Base-by-base conservation (phyloP, 1,140 invertebrate species). In the Triops longicaudatus region DNA sequence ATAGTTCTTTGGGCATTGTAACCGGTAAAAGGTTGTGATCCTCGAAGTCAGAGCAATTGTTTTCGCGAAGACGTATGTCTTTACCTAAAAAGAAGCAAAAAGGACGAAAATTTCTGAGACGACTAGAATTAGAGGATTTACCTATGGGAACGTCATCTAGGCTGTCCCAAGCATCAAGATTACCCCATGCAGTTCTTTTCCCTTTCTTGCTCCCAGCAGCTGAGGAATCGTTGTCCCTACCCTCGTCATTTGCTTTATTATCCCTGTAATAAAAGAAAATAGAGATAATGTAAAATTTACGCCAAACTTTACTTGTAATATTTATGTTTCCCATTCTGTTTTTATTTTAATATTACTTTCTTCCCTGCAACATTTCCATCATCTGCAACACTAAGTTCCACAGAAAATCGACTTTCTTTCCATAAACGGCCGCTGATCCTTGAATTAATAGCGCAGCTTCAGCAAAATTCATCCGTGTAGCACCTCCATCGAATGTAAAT, bases 381-480 rank as follows among this genome's bases (percentile, higher is more conserved):
- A 85, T 83, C 76, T 86, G 80, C 31, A 81, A 80, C 14, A 63
- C 50, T 17, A 63, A 22, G 22, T 22, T 63, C 80, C 85, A 85
- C 9, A 86, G 79, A 79, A 85, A 84, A 78, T 86, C 86, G 76
- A 86, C 85, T 83, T 86, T 86, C 80, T 85, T 85, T 79, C 85
- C 85, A 79, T 87, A 87, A n/a, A 87, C 84, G 80, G 83, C 83
- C 12, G 85, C 83, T 75, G 85, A 85, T 44, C 85, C 85, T 80
- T 87, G 86, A 76, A 87, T 84, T n/a, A 87, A 79, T 78, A 87
- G 80, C 22, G 86, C 86, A 73, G 86, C 86, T 79, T 87, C 83
- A 73, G 85, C 85, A 84, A 87, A 87, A 78, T 87, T 86, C 83
- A 86, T 83, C 6, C 82, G 83, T 1, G 83, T 84, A 73, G 79